A percentile compares a stretch with the other conserved stretches of the same genome.
These are phyloP conservation scores for Sinhomidia bicolor DNA, from an alignment of 2,888 invertebrate genomes.

Conservation along the genomic window DNA sequence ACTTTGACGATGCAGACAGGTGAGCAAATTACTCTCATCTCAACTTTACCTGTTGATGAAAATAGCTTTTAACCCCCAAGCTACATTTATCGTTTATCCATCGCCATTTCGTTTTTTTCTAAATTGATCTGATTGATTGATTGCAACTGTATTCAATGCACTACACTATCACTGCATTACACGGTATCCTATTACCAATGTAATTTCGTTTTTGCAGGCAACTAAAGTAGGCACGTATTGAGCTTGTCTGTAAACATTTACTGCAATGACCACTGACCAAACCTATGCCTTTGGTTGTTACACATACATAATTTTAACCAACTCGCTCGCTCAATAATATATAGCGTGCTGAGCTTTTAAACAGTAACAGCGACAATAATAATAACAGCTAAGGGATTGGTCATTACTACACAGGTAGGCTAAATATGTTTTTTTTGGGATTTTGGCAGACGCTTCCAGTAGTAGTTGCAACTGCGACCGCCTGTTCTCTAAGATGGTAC, in stretches of 20 bases:
- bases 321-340: background rate
- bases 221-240: background rate
- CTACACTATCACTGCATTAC: background rate
- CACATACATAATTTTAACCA: background rate
- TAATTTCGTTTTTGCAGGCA: background rate
- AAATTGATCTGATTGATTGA: slow-evolving; percentile 48
- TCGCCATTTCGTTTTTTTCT: slow-evolving; percentile 32
- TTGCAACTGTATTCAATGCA: background rate
- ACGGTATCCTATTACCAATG: background rate
- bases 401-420: background rate
- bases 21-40: slow-evolving; percentile 6
- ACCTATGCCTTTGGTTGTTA: slow-evolving; percentile 52
- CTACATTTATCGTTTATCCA: slow-evolving; percentile 7
- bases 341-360: background rate
- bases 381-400: slow-evolving; percentile 27
- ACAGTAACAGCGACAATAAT: background rate
- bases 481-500: background rate
- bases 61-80: background rate
- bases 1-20: background rate
- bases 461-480: background rate
- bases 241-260: background rate
- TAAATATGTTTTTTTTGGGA: background rate
- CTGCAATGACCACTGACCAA: slow-evolving; percentile 28
- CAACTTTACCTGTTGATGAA: no score
- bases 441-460: slow-evolving; percentile 40